Evolutionary conservation across 2,888 invertebrate genomes (phyloP).

Genomic region (Trypoxylon attenuatum): DNA sequence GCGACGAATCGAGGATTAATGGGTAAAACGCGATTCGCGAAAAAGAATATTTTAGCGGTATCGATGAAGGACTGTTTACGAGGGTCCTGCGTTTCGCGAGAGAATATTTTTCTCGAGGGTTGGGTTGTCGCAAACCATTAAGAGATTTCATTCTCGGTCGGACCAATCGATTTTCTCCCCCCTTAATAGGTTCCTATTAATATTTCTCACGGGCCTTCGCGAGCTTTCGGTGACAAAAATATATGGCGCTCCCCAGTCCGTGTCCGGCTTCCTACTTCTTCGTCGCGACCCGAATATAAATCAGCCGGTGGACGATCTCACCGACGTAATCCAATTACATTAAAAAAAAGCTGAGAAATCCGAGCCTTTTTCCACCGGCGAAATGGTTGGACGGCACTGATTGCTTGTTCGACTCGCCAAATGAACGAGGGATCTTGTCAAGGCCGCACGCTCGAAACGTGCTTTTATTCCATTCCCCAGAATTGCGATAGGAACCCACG

Average conservation of each 20-base stretch:
- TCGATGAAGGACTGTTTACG: too few species aligned
- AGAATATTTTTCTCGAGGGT: too few species aligned
- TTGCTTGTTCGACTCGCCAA: slow-evolving; percentile 27
- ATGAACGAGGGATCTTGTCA: slow-evolving; percentile 21
- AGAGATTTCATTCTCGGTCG: neutral
- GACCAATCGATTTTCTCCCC: neutral
- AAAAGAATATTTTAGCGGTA: too few species aligned
- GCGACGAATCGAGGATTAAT: too few species aligned
- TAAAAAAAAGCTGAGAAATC: slow-evolving; percentile 29
- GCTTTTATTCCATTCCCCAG: too few species aligned
- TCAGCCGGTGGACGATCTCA: slow-evolving; percentile 11
- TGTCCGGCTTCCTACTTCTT: slow-evolving; percentile 1
- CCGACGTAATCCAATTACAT: slow-evolving; percentile 32
- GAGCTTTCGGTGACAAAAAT: neutral
- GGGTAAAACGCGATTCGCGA: too few species aligned
- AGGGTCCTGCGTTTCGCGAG: slow-evolving; percentile 5
- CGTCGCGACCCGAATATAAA: slow-evolving; percentile 5
- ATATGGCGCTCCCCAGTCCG: slow-evolving; percentile 9
- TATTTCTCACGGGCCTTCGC: neutral
- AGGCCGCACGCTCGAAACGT: too few species aligned
- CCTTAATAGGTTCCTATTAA: slow-evolving; percentile 1
- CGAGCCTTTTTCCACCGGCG: slow-evolving; percentile 1
- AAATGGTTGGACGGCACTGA: slow-evolving; percentile 21
- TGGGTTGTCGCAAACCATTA: neutral
- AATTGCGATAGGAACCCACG: too few species aligned